These are phyloP conservation scores for Manacus vitellinus DNA, from an alignment of 2,113 vertebrate genomes.

Conservation along the genomic window DNA sequence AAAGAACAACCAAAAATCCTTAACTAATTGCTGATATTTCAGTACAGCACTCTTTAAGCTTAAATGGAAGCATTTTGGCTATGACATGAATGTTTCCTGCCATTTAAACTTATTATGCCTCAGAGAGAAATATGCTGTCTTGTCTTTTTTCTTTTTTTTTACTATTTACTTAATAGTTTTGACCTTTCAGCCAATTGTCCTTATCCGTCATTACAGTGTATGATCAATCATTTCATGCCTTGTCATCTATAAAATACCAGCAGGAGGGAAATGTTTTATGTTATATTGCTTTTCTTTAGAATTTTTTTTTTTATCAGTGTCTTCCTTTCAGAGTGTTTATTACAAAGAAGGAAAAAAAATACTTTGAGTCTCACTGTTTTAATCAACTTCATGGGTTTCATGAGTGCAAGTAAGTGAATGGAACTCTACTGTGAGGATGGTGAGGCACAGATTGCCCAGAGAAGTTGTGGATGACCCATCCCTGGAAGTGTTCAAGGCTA, in stretches of 20 bases:
- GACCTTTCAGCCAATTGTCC: slow-evolving; percentile 77
- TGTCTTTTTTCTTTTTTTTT: slow-evolving; percentile 16
- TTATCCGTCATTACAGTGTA: slow-evolving; percentile 73
- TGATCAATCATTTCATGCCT: slow-evolving; percentile 73
- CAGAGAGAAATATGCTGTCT: slow-evolving; percentile 20
- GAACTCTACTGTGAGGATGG: not conserved
- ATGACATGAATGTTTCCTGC: slow-evolving; percentile 19
- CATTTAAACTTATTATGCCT: slow-evolving; percentile 44
- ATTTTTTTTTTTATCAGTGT: not conserved
- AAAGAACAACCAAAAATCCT: not conserved
- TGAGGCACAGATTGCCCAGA: not conserved
- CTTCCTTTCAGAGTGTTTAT: slow-evolving; percentile 4
- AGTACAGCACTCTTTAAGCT: not conserved
- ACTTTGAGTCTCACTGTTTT: not conserved
- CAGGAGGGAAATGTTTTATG: slow-evolving; percentile 41
- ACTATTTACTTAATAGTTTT: slow-evolving; percentile 77
- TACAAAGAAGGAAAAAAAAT: not conserved
- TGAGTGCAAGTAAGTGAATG: not conserved
- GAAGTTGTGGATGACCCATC: not conserved
- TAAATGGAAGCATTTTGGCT: not conserved
- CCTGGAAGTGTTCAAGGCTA: not conserved
- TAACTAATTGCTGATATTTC: not conserved
- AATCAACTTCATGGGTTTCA: not conserved
- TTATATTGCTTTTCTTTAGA: slow-evolving; percentile 28
- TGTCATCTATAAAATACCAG: slow-evolving; percentile 66